Evolutionary conservation across 2,888 invertebrate genomes (phyloP), one percentile per base, ranked within the genome.

Genomic region (Tholera decimalis): DNA sequence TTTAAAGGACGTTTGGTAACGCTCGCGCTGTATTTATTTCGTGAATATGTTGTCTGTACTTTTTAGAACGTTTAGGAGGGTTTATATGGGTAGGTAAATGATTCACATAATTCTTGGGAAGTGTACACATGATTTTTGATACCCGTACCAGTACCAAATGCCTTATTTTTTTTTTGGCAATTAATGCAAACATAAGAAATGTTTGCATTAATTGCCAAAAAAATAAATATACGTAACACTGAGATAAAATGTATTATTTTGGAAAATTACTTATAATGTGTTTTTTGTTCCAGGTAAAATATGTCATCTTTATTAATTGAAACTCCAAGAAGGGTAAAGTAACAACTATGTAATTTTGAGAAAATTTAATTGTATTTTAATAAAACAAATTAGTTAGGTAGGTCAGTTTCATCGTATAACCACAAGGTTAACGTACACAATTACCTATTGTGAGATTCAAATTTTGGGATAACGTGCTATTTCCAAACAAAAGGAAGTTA

Each of bases 271-370:
- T 67, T 37, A 65, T 37, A 9, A 9, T 9, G 9, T 13, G 4
- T 24, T 44, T 11, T 33, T 75, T 73, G 78, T 74, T 74, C 9
- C 78, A 75, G 74, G 74, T 75, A 73, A 56, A 41, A 35, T 22
- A 4, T 35, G 43, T 43, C 24, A 5, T 13, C 28, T 13, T 28
- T 26, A 30, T 35, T 9, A 13, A 5, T 2, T 5, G 5, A 37
- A 13, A 0, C 4, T 24, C 0, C 0, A 0, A 6, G 0, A 22
- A 2, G 30, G 37, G 54, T 49, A 44, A 43, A 39, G 43, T 56
- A 15, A 41, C 2, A 24, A 18, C 1, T 24, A 24, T 6, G 24
- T 3, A 7, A 13, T 22, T 22, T 6, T n/a, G n/a, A 18, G 39
- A 39, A 18, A 39, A 39, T 39, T 0, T n/a, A 37, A 37, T 2